Conservation (phyloP, 2,113 vertebrate genomes). For the Brachypteracias leptosomus region DNA sequence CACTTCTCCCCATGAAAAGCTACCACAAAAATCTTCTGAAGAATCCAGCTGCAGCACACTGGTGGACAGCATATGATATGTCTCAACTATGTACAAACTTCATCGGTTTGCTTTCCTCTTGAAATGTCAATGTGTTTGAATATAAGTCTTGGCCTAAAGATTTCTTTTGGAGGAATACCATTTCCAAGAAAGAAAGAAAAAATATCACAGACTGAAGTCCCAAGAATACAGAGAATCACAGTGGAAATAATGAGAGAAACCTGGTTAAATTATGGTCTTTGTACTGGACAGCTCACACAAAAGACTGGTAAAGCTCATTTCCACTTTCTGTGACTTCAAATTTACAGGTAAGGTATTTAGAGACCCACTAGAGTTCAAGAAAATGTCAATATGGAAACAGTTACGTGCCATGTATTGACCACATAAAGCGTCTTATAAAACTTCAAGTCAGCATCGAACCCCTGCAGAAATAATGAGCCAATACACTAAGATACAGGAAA, state of each 20-base stretch:
- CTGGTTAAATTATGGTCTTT: not conserved
- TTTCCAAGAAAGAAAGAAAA: not conserved
- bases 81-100: not conserved
- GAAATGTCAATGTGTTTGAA: not conserved
- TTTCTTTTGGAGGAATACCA: not conserved
- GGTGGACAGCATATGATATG: accelerated
- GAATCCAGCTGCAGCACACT: not conserved
- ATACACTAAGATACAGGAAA: not conserved
- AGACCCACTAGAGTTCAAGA: not conserved
- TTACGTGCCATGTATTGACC: not conserved
- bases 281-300: not conserved
- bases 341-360: not conserved
- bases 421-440: not conserved
- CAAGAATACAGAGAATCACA: not conserved
- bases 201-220: not conserved
- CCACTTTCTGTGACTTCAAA: not conserved
- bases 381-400: not conserved
- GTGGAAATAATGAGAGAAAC: not conserved
- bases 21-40: not conserved
- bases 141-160: not conserved
- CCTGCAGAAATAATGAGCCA: not conserved
- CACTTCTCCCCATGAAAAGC: not conserved
- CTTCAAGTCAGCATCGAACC: not conserved
- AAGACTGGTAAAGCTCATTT: not conserved
- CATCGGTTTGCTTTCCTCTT: not conserved